Base-by-base conservation (phyloP, 2,888 invertebrate genomes). In the Phyto melanocephala region DNA sequence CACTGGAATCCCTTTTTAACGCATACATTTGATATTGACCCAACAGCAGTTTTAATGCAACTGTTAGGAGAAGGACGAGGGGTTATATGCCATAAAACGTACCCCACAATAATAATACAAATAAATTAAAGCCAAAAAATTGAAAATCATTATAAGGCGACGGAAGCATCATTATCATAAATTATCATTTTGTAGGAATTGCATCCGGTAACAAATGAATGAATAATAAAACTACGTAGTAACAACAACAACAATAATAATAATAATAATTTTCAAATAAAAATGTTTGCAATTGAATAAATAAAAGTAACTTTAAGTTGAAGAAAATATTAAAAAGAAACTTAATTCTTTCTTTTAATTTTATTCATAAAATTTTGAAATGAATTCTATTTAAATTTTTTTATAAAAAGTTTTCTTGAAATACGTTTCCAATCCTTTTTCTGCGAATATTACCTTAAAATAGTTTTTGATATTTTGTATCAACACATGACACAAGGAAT, bases 181-280 rank as follows among this genome's bases (percentile, higher is more conserved):
- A 89, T 89, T 89, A 90, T 89, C 89, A 90, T 89, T 89, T 89
- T 89, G 88, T 87, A 88, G 90, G 88, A 90, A 89, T 89, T 89
- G 88, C 88, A 87, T 89, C 89, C 89, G 89, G 83, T 71, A 76
- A 22, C 71, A 77, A 67, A 70, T 68, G 52, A 72, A 56, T 56
- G 58, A 47, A 50, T 28, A 24, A 67, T 72, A 72, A 67, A 40
- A 65, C n/a, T n/a, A n/a, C n/a, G 58, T 63, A 71, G 50, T 58
- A 56, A 37, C 35, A 63, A 17, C 22, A 70, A 22, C 45, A 77
- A 63, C 56, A 63, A 54, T 58, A 65, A 67, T 24, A 37, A 54
- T n/a, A 60, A 37, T 17, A 58, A 1, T n/a, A 22, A 22, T 24
- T n/a, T 7, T 52, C 20, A 22, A 50, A 13, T 4, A 50, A 22